Base-by-base conservation (phyloP, 64 coral and sea anemone genomes). In the Pocillopora damicornis region DNA sequence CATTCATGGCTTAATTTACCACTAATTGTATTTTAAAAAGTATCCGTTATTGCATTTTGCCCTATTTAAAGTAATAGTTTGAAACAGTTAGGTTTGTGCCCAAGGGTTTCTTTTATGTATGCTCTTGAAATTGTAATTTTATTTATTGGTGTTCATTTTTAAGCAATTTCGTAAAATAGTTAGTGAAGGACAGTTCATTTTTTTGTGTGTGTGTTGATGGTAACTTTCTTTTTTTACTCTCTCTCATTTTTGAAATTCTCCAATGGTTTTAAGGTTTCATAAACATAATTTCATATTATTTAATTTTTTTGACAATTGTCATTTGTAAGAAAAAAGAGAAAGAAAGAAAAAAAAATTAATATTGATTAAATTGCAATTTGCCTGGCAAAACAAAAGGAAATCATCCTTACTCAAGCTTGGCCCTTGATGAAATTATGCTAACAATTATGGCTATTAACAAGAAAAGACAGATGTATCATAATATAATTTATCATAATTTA, bases 401-500 rank as follows among this genome's bases (percentile, higher is more conserved):
- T 82, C 12, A 66, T 85, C 71, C 20, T 85, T 36, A 85, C 72
- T 25, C 13, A 8, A 85, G 12, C 8, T 36, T 71, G 67, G 20
- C 67, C 67, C 25, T 71, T 71, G 42, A 51, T 51, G 42, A 51
- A 4, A 51, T 51, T 7, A 7, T 7, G 42, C 42, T 51, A 51
- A 51, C 7, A 51, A 51, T 51, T 51, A 51, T 51, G 42, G 42
- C 20, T 85, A 85, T 85, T 85, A 72, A 85, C 58, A 68, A 59
- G 56, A 16, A 25, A 38, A 37, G 45, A 67, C 14, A 51, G 17
- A n/a, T 13, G 42, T 58, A 73, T 57, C 4, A 10, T 15, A 73
- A 72, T 72, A 59, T 85, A 85, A 85, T 85, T 85, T 58, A 73
- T 57, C 4, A 10, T 15, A 73, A 72, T 72, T 72, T 85, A 85